Evolutionary conservation across 2,797 vertebrate species (phyloP).

Genomic region (Acanthopagrus latus): DNA sequence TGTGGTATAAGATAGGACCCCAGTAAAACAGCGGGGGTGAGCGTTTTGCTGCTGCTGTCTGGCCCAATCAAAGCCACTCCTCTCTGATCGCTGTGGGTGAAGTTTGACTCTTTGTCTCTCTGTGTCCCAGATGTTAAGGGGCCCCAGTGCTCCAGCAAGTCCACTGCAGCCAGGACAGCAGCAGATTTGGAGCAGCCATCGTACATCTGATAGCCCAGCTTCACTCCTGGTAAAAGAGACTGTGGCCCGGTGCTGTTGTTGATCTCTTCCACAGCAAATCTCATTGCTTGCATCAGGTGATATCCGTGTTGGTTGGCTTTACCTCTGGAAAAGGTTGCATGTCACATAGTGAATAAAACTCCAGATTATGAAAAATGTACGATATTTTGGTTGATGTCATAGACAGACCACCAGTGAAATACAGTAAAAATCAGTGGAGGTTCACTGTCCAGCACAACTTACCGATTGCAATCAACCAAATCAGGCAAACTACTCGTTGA

Average conservation of each 20-base stretch:
- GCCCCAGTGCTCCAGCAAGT: constrained; percentile 69
- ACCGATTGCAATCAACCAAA: constrained; percentile 77
- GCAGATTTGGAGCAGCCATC: constrained; percentile 85
- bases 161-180: constrained; percentile 82
- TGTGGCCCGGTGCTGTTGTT: constrained; percentile 74
- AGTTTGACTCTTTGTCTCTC: neutral
- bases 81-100: constrained; percentile 31
- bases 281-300: constrained; percentile 85
- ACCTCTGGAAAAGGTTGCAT: constrained; percentile 68
- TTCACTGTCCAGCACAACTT: constrained; percentile 49
- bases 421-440: constrained; percentile 4
- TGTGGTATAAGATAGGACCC: constrained; percentile 86
- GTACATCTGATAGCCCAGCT: constrained; percentile 87
- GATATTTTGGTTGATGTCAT: neutral
- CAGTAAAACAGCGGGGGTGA: constrained; percentile 83
- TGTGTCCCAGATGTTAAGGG: neutral
- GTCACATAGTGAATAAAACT: neutral
- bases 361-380: neutral
- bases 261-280: constrained; percentile 86
- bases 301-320: constrained; percentile 81
- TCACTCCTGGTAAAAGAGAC: constrained; percentile 82
- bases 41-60: constrained; percentile 81
- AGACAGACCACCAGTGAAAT: neutral
- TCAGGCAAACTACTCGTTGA: constrained; percentile 59
- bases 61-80: constrained; percentile 88